A percentile compares a stretch with the other conserved stretches of the same genome.
Evolutionary conservation across 2,797 vertebrate species (phyloP).

Genomic region (Enteromius mattozi): DNA sequence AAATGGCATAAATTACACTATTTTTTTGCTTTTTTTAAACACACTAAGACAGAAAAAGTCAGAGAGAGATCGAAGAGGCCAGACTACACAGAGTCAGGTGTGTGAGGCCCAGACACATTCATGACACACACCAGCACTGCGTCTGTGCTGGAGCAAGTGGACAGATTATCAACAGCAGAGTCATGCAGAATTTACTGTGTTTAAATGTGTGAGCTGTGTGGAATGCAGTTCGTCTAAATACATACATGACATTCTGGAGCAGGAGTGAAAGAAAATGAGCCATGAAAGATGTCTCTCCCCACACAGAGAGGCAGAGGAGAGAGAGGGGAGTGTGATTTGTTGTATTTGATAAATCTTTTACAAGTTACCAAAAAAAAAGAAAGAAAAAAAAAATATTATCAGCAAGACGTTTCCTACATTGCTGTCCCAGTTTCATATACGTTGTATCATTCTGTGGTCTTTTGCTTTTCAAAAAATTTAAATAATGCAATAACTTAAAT

Average conservation of each 20-base stretch:
- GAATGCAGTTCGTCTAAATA: slow-evolving; percentile 79
- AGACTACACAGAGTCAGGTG: slow-evolving; percentile 43
- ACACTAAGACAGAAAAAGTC: not conserved
- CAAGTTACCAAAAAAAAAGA: not conserved
- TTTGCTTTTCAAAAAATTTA: not conserved
- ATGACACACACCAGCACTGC: slow-evolving; percentile 48
- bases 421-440: not conserved
- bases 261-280: slow-evolving; percentile 60
- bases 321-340: slow-evolving; percentile 11
- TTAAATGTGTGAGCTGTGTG: slow-evolving; percentile 70
- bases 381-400: too few species aligned
- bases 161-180: slow-evolving; percentile 56
- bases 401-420: not conserved
- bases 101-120: slow-evolving; percentile 43
- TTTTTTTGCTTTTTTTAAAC: not conserved
- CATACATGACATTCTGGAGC: slow-evolving; percentile 80
- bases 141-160: slow-evolving; percentile 18
- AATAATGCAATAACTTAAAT: not conserved
- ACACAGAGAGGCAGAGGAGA: slow-evolving; percentile 22
- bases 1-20: not conserved
- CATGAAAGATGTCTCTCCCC: slow-evolving; percentile 36
- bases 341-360: not conserved
- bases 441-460: not conserved
- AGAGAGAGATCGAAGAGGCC: slow-evolving; percentile 44
- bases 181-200: slow-evolving; percentile 78